These are phyloP conservation scores for Hanleya hanleyi DNA, from an alignment of 2,888 invertebrate species.

Conservation along the genomic window DNA sequence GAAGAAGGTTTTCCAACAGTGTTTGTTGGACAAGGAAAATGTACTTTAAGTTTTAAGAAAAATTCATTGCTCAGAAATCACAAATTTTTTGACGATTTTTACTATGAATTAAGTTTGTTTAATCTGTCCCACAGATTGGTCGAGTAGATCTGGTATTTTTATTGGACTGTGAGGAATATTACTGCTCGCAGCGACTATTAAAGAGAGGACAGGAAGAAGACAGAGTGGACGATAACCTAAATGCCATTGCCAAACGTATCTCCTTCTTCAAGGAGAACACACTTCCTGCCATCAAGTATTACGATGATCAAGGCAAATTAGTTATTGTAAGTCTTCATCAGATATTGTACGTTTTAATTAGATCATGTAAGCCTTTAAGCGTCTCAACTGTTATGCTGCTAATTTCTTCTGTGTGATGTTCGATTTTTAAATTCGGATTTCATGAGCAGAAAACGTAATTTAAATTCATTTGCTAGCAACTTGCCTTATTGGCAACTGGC, in stretches of 20 bases:
- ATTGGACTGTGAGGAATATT: constrained; percentile 51
- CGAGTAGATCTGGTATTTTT: constrained; percentile 44
- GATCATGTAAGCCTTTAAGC: too few relatives aligned
- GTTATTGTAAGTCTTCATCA: constrained; percentile 45
- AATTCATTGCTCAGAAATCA: too few relatives aligned
- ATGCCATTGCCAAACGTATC: constrained; percentile 35
- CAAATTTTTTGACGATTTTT: too few relatives aligned
- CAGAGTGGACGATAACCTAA: constrained; percentile 39
- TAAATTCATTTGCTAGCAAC: too few relatives aligned
- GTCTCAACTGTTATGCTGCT: too few relatives aligned
- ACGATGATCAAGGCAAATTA: constrained; percentile 44
- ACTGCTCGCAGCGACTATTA: constrained; percentile 31
- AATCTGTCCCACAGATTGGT: constrained; percentile 36
- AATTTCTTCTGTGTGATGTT: too few relatives aligned
- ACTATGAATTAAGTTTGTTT: neutral
- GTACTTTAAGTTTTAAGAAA: neutral
- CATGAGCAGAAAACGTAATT: too few relatives aligned
- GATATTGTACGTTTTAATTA: too few relatives aligned
- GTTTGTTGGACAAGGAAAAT: too few relatives aligned
- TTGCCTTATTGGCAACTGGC: too few relatives aligned
- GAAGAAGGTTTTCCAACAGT: too few relatives aligned
- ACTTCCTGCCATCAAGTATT: constrained; percentile 43
- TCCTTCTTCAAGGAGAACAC: constrained; percentile 43
- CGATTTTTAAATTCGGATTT: too few relatives aligned
- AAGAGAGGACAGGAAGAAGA: constrained; percentile 22